phyloP scores from a whole-genome alignment of 2,888 invertebrate species.

The Aphodius sticticus region DNA sequence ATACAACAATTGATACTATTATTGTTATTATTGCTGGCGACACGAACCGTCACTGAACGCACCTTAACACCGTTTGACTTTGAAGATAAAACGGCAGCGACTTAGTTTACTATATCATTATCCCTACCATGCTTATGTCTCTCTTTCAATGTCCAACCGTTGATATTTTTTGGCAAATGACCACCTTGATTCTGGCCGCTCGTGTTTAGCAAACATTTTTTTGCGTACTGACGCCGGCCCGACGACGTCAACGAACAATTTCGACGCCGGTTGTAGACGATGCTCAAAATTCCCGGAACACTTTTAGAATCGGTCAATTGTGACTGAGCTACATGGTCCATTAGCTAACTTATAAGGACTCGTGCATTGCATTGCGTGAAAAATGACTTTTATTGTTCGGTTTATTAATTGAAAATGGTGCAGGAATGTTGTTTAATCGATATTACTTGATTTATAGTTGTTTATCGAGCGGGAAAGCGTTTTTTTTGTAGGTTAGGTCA shows the following conservation, averaged over 20 bases:
- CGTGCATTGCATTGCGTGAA: background rate
- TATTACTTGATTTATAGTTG: no score
- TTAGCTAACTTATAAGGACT: background rate
- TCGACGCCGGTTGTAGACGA: background rate
- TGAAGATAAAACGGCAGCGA: slow-evolving; percentile 17
- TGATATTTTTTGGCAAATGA: slow-evolving; percentile 22
- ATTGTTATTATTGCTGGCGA: background rate
- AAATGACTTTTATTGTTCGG: background rate
- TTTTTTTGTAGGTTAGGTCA: no score
- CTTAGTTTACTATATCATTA: slow-evolving; percentile 18
- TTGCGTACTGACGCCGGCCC: slow-evolving; percentile 18
- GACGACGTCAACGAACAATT: slow-evolving; percentile 1
- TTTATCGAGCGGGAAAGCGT: no score
- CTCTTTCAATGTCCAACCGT: background rate
- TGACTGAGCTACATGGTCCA: background rate
- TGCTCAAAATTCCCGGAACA: background rate
- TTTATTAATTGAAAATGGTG: no score
- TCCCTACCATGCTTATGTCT: slow-evolving; percentile 9
- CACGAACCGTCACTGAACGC: background rate
- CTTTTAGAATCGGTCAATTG: background rate
- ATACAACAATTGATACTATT: background rate
- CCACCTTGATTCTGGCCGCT: background rate
- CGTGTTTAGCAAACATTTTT: slow-evolving; percentile 17
- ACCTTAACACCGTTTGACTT: slow-evolving; percentile 21
- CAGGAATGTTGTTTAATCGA: no score